These are phyloP conservation scores for Rapana venosa DNA, from an alignment of 2,888 invertebrate species.

Conservation along the genomic window DNA sequence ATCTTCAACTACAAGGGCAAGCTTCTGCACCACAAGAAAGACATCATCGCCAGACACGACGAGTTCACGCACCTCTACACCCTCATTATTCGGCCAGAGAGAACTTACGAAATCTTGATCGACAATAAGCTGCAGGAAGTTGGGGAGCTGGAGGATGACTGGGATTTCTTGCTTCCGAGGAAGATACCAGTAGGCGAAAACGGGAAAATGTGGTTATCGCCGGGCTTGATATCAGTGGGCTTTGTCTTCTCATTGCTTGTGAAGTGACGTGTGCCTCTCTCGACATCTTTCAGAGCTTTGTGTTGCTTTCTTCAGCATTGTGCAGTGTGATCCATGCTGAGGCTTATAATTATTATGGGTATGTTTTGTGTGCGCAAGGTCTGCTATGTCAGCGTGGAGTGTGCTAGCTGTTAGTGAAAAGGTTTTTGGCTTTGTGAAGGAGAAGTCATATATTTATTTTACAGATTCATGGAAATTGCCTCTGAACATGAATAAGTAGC, in stretches of 20 bases:
- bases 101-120: conserved; percentile 96
- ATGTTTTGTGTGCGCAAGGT: too few relatives aligned
- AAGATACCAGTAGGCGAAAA: conserved; percentile 86
- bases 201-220: background rate
- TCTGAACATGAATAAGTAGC: too few relatives aligned
- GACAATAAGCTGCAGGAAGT: conserved; percentile 96
- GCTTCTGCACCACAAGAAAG: conserved; percentile 97
- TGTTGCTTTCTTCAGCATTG: too few relatives aligned
- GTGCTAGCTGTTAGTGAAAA: too few relatives aligned
- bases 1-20: conserved; percentile 99
- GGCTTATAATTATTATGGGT: too few relatives aligned
- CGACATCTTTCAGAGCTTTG: background rate
- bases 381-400: too few relatives aligned
- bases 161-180: conserved; percentile 98
- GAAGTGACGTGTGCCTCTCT: background rate
- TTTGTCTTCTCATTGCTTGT: background rate
- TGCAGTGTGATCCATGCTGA: too few relatives aligned
- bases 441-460: too few relatives aligned
- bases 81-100: conserved; percentile 95
- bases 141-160: conserved; percentile 96
- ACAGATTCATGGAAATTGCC: too few relatives aligned
- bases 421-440: too few relatives aligned
- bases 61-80: conserved; percentile 98
- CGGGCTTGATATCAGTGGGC: background rate
- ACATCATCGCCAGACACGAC: conserved; percentile 99